Conservation (phyloP, 2,113 vertebrate genomes). For the Scophthalmus maximus region DNA sequence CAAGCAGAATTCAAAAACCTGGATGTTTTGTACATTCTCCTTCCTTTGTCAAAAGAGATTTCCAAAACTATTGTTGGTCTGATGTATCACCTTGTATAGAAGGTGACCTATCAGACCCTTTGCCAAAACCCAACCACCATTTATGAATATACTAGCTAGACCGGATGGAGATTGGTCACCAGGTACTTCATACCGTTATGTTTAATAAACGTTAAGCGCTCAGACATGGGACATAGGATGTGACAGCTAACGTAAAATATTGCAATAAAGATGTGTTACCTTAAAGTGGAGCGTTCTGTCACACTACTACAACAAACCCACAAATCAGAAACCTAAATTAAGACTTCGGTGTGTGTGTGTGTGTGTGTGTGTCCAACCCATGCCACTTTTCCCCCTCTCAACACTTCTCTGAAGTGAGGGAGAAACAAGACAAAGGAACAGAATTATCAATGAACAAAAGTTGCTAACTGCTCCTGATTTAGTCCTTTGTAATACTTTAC, state of each 20-base stretch:
- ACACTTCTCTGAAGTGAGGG: too few relatives aligned
- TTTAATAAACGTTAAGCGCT: too few relatives aligned
- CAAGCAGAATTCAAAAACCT: slow-evolving; percentile 16
- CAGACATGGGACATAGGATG: too few relatives aligned
- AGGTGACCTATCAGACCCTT: neutral
- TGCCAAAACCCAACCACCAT: neutral
- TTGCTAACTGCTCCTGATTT: neutral
- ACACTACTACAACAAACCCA: neutral
- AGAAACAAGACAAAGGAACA: too few relatives aligned
- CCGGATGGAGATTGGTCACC: neutral
- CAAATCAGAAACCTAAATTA: neutral
- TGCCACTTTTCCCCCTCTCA: too few relatives aligned
- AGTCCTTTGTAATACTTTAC: neutral
- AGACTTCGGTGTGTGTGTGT: too few relatives aligned
- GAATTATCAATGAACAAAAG: too few relatives aligned
- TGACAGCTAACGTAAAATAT: too few relatives aligned
- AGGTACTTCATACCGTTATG: neutral
- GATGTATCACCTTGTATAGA: too few relatives aligned
- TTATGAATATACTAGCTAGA: neutral
- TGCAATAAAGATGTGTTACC: too few relatives aligned
- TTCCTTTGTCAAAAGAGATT: slow-evolving; percentile 8
- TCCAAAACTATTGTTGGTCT: neutral
- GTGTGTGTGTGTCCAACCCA: too few relatives aligned
- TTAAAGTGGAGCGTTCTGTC: too few relatives aligned
- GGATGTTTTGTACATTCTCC: slow-evolving; percentile 3